Base-by-base conservation (phyloP, 2,113 vertebrate genomes). In the Willisornis vidua region DNA sequence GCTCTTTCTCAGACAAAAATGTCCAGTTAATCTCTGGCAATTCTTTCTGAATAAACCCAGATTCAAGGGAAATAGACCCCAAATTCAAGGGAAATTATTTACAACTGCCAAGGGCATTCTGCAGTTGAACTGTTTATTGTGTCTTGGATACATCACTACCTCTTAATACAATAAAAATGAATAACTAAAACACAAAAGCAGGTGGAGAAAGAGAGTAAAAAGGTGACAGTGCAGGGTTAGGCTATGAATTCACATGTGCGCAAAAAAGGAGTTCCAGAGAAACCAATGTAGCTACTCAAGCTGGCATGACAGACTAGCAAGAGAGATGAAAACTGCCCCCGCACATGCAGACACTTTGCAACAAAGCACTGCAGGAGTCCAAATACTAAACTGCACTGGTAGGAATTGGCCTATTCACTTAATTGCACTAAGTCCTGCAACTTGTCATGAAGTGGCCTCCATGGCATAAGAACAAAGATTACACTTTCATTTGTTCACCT, bases 51-150 rank as follows among this genome's bases (percentile, higher is more conserved):
- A 77, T 22, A 90, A 65, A 74, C 4, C 8, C 61, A 68, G 46
- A 91, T 91, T 87, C 66, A 79, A 65, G 37, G 15, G 49, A 97
- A 87, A 75, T 91, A 43, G 79, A 90, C 37, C 61, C 23, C 65
- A 68, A 49, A 91, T 91, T 87, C 66, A 79, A 68, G 37, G 15
- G 54, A 97, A 87, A 75, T 91, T 85, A 91, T 89, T 95, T 93
- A 76, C 54, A 61, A 58, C 35, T 94, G 68, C 73, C 24, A 89
- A 82, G 25, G 49, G 45, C 52, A 82, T 73, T 91, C 57, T 87
- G 28, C 74, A 94, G 16, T 31, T 92, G 89, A 85, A 85, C 73
- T 62, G 31, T 49, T 90, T 73, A 15, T 43, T 85, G 24, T 79
- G 66, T 49, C 73, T 72, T 5, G 11, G 71, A 83, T 87, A 77